Evolutionary conservation across 1,140 invertebrate species (phyloP).

Genomic region (Ericerus pela): DNA sequence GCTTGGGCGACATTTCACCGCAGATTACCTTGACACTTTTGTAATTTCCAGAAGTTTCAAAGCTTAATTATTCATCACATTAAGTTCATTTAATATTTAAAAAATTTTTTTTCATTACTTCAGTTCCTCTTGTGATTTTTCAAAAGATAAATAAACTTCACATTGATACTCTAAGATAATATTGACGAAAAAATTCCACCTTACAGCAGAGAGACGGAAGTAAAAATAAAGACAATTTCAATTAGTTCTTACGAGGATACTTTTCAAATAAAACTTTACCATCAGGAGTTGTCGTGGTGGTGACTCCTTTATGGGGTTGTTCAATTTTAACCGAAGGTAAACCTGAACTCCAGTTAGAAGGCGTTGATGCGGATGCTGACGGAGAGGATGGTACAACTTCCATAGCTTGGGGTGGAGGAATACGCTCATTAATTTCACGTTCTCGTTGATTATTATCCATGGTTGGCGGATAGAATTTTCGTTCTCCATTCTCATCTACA

Average conservation of each 20-base stretch:
- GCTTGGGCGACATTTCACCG: too few relatives aligned
- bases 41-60: too few relatives aligned
- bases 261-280: conserved; percentile 31
- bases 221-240: too few relatives aligned
- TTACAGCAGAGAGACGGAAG: too few relatives aligned
- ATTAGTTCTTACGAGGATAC: not conserved
- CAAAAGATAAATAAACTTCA: too few relatives aligned
- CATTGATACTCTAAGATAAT: too few relatives aligned
- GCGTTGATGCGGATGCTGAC: conserved; percentile 10
- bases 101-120: too few relatives aligned
- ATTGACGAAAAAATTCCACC: too few relatives aligned
- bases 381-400: conserved; percentile 14
- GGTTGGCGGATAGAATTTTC: conserved; percentile 25
- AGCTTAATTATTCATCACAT: too few relatives aligned
- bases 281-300: conserved; percentile 40
- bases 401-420: conserved; percentile 15
- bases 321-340: conserved; percentile 23
- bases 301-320: conserved; percentile 36
- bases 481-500: conserved; percentile 32
- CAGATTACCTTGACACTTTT: too few relatives aligned
- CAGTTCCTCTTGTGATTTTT: too few relatives aligned
- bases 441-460: conserved; percentile 29
- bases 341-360: conserved; percentile 22
- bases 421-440: conserved; percentile 26
- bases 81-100: too few relatives aligned